phyloP scores from a whole-genome alignment of 2,888 invertebrate species.

The Lathronympha strigana region DNA sequence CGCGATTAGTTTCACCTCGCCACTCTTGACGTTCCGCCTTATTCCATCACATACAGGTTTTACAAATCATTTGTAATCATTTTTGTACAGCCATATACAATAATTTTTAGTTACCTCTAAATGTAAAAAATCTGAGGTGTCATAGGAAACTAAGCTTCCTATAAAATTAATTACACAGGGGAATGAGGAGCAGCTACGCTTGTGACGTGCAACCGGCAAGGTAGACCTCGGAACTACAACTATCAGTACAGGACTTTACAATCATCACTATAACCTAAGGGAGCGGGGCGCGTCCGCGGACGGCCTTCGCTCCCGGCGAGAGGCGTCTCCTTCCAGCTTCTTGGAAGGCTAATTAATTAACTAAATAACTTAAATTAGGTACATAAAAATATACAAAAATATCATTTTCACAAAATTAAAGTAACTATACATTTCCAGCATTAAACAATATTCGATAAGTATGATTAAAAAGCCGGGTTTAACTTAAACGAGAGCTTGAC shows the following conservation, averaged over 20 bases:
- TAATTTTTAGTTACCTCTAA: conserved; percentile 84
- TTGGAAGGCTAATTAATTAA: conserved; percentile 67
- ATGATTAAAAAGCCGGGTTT: conserved; percentile 80
- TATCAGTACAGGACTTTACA: conserved; percentile 83
- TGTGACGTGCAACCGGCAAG: conserved; percentile 81
- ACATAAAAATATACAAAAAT: conserved; percentile 84
- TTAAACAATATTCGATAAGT: conserved; percentile 80
- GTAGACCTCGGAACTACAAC: conserved; percentile 80
- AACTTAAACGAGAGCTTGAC: conserved; percentile 84
- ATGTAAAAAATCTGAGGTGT: conserved; percentile 84
- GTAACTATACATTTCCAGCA: conserved; percentile 82
- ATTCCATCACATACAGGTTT: conserved; percentile 82
- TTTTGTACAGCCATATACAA: conserved; percentile 86
- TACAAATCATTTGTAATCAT: conserved; percentile 81
- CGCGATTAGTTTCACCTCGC: conserved; percentile 62
- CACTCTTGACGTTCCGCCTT: conserved; percentile 70
- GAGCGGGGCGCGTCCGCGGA: conserved; percentile 60
- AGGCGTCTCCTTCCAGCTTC: conserved; percentile 63
- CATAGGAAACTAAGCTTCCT: conserved; percentile 84
- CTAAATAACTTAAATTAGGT: conserved; percentile 80
- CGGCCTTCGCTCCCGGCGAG: conserved; percentile 69
- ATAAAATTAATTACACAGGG: conserved; percentile 81
- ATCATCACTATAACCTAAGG: conserved; percentile 79
- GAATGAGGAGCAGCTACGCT: conserved; percentile 82
- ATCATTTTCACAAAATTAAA: conserved; percentile 83